These are phyloP conservation scores for Cynodonichthys magdalenae DNA, from an alignment of 2,797 vertebrate genomes.

Conservation along the genomic window DNA sequence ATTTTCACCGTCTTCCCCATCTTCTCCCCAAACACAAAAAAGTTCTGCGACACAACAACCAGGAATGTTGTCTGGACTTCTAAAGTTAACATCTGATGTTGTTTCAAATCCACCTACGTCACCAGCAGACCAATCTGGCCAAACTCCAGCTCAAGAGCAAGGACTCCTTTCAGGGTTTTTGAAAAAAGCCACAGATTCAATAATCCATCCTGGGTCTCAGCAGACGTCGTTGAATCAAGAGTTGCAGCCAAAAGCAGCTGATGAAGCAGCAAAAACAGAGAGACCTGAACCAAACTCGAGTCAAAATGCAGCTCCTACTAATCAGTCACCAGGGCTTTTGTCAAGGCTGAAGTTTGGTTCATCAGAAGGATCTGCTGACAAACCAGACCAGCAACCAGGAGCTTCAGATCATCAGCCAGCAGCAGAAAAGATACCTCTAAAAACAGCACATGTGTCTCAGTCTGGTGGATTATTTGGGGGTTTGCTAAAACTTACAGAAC, in stretches of 20 bases:
- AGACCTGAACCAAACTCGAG: slow-evolving; percentile 21
- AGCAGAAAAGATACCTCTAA: slow-evolving; percentile 34
- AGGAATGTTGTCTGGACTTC: slow-evolving; percentile 78
- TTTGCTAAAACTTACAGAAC: slow-evolving; percentile 81
- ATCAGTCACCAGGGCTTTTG: slow-evolving; percentile 37
- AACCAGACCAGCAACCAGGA: slow-evolving; percentile 38
- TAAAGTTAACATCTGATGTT: slow-evolving; percentile 84
- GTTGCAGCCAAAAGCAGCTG: slow-evolving; percentile 24
- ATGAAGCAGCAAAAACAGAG: slow-evolving; percentile 34
- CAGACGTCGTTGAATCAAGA: slow-evolving; percentile 47
- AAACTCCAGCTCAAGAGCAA: slow-evolving; percentile 45
- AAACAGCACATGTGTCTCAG: slow-evolving; percentile 46
- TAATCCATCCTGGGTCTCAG: slow-evolving; percentile 53
- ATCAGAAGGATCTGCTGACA: too few relatives aligned
- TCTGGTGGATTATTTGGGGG: slow-evolving; percentile 79
- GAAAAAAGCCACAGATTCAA: slow-evolving; percentile 73
- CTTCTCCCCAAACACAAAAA: slow-evolving; percentile 58
- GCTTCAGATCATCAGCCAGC: slow-evolving; percentile 34
- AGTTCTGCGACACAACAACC: slow-evolving; percentile 56
- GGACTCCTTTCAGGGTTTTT: slow-evolving; percentile 80
- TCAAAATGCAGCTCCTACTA: slow-evolving; percentile 26
- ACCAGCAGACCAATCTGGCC: slow-evolving; percentile 35
- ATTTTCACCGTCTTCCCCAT: slow-evolving; percentile 67
- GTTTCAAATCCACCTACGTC: slow-evolving; percentile 53
- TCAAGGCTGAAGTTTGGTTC: slow-evolving; percentile 24